phyloP scores from a whole-genome alignment of 2,113 vertebrate species.

The Peromyscus maniculatus region DNA sequence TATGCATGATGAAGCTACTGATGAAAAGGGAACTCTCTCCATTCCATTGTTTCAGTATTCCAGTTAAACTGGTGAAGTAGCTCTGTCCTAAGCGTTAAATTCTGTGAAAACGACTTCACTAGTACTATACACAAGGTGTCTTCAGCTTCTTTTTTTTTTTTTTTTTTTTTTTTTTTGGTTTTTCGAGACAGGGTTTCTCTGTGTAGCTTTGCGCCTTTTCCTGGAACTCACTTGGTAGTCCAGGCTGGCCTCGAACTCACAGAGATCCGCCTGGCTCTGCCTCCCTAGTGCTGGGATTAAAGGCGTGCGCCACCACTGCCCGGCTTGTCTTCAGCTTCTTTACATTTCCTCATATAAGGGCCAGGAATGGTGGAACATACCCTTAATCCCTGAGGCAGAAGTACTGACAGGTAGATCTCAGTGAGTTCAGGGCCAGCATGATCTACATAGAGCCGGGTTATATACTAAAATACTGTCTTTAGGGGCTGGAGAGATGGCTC shows the following conservation, averaged over 20 bases:
- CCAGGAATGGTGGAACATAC: neutral
- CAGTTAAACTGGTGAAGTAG: conserved; percentile 7
- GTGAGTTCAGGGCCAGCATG: neutral
- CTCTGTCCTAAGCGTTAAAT: neutral
- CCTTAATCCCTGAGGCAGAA: neutral
- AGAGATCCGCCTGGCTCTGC: no score
- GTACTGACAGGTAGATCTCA: neutral
- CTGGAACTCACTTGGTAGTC: no score
- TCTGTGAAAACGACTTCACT: conserved; percentile 29
- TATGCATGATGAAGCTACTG: neutral
- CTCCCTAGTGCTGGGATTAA: no score
- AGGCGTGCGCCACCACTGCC: no score
- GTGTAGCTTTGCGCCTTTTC: no score
- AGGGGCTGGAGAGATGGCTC: neutral
- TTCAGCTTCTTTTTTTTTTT: neutral
- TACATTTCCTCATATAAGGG: neutral
- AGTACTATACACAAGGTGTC: neutral
- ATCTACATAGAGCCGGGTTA: neutral
- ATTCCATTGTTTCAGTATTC: conserved; percentile 38
- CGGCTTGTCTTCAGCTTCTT: neutral
- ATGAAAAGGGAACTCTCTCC: conserved; percentile 47
- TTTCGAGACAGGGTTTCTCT: no score
- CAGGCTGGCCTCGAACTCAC: no score
- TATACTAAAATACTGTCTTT: neutral
- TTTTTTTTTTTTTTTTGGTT: no score